Evolutionary conservation across 2,113 vertebrate species (phyloP).

Genomic region (Dendropsophus ebraccatus): DNA sequence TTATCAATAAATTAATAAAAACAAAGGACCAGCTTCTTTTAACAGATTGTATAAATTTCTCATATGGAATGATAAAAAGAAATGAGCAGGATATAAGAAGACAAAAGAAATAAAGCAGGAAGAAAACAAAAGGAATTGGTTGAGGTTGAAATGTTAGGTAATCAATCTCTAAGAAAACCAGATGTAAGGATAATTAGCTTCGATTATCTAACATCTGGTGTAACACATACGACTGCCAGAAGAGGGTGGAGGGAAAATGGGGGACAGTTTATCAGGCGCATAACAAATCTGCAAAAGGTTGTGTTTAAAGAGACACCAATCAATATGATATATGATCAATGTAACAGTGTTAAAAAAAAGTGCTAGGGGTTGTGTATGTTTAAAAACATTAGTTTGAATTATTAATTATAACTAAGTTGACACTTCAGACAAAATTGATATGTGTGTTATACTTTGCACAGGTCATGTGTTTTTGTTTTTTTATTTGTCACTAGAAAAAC

Average conservation of each 20-base stretch:
- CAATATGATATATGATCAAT: background rate
- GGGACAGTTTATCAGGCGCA: background rate
- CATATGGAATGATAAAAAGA: too few species aligned
- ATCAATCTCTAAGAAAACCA: constrained; percentile 54
- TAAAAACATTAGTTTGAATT: too few species aligned
- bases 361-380: too few species aligned
- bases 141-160: constrained; percentile 15
- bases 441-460: too few species aligned
- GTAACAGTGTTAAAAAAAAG: background rate
- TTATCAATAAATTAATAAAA: too few species aligned
- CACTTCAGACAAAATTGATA: too few species aligned
- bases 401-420: too few species aligned
- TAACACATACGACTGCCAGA: constrained; percentile 31
- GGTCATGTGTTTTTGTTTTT: too few species aligned
- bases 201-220: constrained; percentile 55
- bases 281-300: background rate
- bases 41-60: background rate
- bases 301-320: constrained; percentile 7
- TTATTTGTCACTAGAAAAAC: too few species aligned
- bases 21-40: too few species aligned
- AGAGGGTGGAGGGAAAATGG: constrained; percentile 24
- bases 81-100: background rate
- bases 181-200: constrained; percentile 51
- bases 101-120: background rate
- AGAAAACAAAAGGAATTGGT: background rate